Conservation (phyloP, 2,888 invertebrate species). For the Exocentrus adspersus region DNA sequence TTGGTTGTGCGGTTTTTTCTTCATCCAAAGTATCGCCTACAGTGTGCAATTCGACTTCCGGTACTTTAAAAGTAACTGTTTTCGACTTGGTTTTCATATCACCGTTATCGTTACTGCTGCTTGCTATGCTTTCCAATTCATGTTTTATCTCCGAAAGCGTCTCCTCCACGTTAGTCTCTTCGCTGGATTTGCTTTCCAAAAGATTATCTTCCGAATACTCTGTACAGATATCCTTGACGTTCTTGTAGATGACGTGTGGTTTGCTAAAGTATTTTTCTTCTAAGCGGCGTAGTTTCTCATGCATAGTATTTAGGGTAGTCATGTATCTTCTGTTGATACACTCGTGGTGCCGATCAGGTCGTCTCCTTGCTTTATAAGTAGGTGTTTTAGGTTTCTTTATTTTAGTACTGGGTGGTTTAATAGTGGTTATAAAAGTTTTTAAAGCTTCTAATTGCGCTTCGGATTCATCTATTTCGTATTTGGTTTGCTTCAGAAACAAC, state of each 20-base stretch:
- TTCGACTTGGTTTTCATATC: conserved; percentile 1
- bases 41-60: neutral
- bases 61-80: neutral
- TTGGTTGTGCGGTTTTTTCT: neutral
- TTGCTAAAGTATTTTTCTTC: conserved; percentile 50
- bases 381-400: conserved; percentile 8
- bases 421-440: neutral
- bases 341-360: conserved; percentile 23
- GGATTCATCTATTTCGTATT: neutral
- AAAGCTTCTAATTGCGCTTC: neutral
- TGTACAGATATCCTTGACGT: conserved; percentile 37
- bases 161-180: conserved; percentile 27
- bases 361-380: conserved; percentile 25
- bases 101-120: conserved; percentile 4
- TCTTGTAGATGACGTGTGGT: conserved; percentile 41
- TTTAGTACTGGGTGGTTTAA: neutral
- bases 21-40: neutral
- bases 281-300: conserved; percentile 48
- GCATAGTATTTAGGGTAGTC: conserved; percentile 47
- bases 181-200: conserved; percentile 16
- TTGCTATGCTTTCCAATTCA: conserved; percentile 33
- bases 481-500: neutral
- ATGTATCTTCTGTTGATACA: conserved; percentile 44
- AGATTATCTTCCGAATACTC: conserved; percentile 33
- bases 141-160: conserved; percentile 30